Evolutionary conservation across 2,797 vertebrate species (phyloP).

Genomic region (Eutrigla gurnardus): DNA sequence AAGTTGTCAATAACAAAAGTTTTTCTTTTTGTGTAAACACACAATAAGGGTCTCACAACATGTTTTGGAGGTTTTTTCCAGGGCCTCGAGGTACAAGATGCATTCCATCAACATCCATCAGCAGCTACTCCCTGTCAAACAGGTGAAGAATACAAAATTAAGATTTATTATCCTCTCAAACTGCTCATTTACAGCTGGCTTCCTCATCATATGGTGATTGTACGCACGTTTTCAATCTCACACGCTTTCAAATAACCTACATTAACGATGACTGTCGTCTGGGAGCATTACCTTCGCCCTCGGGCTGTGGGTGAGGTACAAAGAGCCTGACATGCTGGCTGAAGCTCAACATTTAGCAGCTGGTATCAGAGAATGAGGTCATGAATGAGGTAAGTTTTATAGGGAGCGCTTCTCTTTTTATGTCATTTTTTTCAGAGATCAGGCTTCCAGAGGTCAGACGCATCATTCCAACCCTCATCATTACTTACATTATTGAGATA

Average conservation of each 20-base stretch:
- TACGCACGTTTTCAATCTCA: background rate
- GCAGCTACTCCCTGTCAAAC: no score
- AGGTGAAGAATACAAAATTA: no score
- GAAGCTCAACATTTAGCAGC: constrained; percentile 2
- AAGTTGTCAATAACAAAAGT: background rate
- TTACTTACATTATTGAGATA: background rate
- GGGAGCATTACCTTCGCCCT: background rate
- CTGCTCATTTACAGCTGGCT: background rate
- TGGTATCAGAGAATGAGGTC: constrained; percentile 16
- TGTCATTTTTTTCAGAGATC: background rate
- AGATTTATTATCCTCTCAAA: no score
- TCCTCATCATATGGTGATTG: background rate
- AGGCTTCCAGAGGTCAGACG: background rate
- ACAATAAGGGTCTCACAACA: constrained; percentile 2
- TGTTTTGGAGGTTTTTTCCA: background rate
- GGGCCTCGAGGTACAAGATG: background rate
- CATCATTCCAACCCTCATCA: background rate
- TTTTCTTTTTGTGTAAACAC: constrained; percentile 15
- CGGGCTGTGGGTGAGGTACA: background rate
- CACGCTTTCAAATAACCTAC: background rate
- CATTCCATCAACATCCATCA: background rate
- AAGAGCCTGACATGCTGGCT: background rate
- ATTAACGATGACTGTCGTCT: background rate
- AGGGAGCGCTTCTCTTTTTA: background rate
- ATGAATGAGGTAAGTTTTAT: background rate